A percentile compares a stretch with the other conserved stretches of the same genome.
phyloP scores from a whole-genome alignment of 1,140 invertebrate genomes.

The Dendrolimus punctatus region DNA sequence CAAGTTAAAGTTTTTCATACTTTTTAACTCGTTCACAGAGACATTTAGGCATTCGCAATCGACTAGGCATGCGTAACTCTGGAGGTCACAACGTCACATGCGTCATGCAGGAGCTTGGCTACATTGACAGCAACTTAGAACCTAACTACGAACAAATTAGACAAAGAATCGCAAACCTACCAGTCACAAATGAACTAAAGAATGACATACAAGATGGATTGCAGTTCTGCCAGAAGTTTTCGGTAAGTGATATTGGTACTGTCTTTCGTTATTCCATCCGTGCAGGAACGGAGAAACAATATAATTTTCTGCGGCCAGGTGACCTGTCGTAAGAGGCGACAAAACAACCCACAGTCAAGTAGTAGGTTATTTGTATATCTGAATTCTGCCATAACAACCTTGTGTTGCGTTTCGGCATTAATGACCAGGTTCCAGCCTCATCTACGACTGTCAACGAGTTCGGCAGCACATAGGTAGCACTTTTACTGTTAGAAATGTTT shows the following conservation, averaged over 20 bases:
- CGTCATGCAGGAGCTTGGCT: constrained; percentile 79
- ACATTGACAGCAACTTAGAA: constrained; percentile 76
- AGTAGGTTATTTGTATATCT: no score
- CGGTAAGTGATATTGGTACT: constrained; percentile 67
- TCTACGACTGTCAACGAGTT: no score
- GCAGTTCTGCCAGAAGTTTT: constrained; percentile 77
- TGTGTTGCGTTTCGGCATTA: no score
- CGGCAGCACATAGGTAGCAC: no score
- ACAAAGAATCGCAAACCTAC: constrained; percentile 72
- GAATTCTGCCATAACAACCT: no score
- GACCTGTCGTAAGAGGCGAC: no score
- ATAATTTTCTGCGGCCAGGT: neutral
- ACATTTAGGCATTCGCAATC: constrained; percentile 73
- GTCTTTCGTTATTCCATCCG: no score
- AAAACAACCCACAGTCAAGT: no score
- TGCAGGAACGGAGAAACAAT: no score
- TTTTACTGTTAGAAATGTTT: no score
- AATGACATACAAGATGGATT: constrained; percentile 76
- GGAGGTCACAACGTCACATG: constrained; percentile 75
- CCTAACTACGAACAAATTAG: constrained; percentile 76
- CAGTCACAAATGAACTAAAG: constrained; percentile 73
- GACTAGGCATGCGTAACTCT: constrained; percentile 71
- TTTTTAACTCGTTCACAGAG: constrained; percentile 36
- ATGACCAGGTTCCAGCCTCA: no score
- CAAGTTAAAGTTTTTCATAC: neutral